phyloP scores from a whole-genome alignment of 2,113 vertebrate genomes.

The Emydura subglobosa region DNA sequence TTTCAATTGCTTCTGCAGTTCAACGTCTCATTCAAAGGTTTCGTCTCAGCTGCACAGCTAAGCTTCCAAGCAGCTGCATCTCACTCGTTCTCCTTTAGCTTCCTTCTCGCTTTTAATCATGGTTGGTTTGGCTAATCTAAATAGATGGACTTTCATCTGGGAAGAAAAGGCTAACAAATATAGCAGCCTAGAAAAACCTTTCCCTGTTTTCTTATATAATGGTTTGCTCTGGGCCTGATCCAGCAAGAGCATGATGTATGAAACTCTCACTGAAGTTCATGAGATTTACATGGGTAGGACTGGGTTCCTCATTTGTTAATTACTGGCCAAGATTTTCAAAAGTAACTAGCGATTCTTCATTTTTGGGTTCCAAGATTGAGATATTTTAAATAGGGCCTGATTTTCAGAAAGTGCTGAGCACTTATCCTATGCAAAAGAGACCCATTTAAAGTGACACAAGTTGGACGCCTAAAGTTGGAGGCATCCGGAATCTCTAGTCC shows the following conservation, averaged over 20 bases:
- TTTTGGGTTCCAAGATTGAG: neutral
- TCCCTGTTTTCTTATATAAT: neutral
- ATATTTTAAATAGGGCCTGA: neutral
- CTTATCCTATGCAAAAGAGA: neutral
- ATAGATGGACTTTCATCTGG: neutral
- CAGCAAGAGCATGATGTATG: neutral
- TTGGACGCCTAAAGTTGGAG: neutral
- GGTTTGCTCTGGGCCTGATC: neutral
- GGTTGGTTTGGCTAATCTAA: neutral
- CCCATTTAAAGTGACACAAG: neutral
- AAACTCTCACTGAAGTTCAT: neutral
- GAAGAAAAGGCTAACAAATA: neutral
- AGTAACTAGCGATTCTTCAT: neutral
- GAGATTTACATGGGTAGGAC: neutral
- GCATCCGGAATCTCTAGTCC: neutral
- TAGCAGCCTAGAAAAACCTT: neutral
- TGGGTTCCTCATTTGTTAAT: neutral
- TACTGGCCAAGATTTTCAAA: neutral
- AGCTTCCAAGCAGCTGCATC: neutral
- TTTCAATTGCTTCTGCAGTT: neutral
- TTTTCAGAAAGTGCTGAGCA: neutral
- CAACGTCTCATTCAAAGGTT: neutral
- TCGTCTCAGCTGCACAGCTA: neutral
- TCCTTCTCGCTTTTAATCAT: neutral
- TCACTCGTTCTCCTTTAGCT: neutral